Base-by-base conservation (phyloP, 2,888 invertebrate species). In the Megaustenia siamemsis region DNA sequence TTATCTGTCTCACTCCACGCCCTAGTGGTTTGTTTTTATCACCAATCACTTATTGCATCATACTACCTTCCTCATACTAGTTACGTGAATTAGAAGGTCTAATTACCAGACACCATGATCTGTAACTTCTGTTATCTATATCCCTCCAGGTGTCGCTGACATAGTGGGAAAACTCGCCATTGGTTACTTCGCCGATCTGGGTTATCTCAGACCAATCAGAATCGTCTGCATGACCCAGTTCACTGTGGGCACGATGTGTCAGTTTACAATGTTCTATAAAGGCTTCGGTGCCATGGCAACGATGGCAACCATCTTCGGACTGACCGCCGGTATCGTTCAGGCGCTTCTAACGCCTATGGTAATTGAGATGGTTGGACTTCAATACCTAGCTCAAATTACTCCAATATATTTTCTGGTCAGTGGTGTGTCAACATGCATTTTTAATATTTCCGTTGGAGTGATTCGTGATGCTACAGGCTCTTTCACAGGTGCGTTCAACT, bases 151-250 rank as follows among this genome's bases (percentile, higher is more conserved):
- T 35, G 24, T 71, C 28, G 10, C 56, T 38, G 78, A 84, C 71
- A 56, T 82, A 35, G 24, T 71, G 21, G 83, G 78, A 15, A 84
- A 84, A 40, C 56, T 84, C 2, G 38, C 35, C 43, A 53, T 84
- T 40, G 83, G 83, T 3, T 43, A 40, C 35, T 68, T 84, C 45
- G 83, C 83, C 12, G 83, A 84, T 60, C 73, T 68, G 0, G 66
- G 75, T 10, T 77, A 63, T 24, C 15, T 77, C 12, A 40, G 63
- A 43, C 76, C 68, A n/a, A 63, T 76, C 35, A 38, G 53, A 32
- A 76, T 83, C 40, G 83, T 45, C 49, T 28, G 35, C 43, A 40
- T 77, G n/a, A 53, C 68, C 10, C 63, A 77, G 40, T 21, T 77
- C 40, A 53, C 40, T 2, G 38, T 69, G 0, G 83, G 83, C 2